Evolutionary conservation across 2,888 invertebrate species (phyloP).

Genomic region (Agriopis leucophaearia): DNA sequence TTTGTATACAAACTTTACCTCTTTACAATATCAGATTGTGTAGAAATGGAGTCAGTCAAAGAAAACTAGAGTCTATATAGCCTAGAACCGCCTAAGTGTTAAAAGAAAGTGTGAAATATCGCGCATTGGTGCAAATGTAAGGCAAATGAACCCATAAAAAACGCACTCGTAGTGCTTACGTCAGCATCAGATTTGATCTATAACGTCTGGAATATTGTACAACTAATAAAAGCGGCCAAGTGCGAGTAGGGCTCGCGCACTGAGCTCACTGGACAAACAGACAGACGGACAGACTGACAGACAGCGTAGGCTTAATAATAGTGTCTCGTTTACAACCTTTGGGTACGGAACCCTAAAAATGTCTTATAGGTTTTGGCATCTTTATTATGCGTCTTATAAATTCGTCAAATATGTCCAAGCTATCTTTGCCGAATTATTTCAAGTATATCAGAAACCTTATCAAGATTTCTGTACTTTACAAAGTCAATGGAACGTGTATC

Average conservation of each 20-base stretch:
- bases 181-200: conserved; percentile 30
- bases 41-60: background rate
- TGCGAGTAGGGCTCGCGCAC: too few species aligned
- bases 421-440: conserved; percentile 15
- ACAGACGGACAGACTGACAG: too few species aligned
- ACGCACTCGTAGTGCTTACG: conserved; percentile 41
- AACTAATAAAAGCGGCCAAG: too few species aligned
- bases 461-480: conserved; percentile 14
- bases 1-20: too few species aligned
- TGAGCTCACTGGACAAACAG: too few species aligned
- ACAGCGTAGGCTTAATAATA: too few species aligned
- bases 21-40: too few species aligned
- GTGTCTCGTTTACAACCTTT: too few species aligned
- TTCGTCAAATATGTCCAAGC: conserved; percentile 6
- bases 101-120: conserved; percentile 80
- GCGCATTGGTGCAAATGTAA: conserved; percentile 67
- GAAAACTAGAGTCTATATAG: conserved; percentile 25
- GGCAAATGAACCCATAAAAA: conserved; percentile 59
- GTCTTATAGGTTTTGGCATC: conserved; percentile 14
- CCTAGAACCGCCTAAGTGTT: conserved; percentile 40
- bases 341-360: too few species aligned
- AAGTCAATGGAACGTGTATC: conserved; percentile 11
- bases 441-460: conserved; percentile 16
- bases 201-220: conserved; percentile 21
- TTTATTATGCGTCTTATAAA: conserved; percentile 21